These are phyloP conservation scores for Bhutanitis thaidina DNA, from an alignment of 2,888 invertebrate genomes.

Conservation along the genomic window DNA sequence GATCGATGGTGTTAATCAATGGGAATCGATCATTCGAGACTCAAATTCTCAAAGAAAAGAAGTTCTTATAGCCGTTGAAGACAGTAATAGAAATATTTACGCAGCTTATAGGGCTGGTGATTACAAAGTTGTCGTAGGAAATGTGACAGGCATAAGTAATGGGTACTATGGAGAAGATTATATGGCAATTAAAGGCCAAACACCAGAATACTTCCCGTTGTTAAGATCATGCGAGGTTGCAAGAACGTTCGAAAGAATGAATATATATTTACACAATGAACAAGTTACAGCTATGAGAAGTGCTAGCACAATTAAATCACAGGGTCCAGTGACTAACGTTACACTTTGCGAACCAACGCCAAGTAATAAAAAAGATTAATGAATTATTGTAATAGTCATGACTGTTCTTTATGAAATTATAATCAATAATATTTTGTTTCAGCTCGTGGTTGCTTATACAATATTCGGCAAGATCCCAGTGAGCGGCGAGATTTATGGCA, in stretches of 20 bases:
- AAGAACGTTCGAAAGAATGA: slow-evolving; percentile 48
- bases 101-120: slow-evolving; percentile 80
- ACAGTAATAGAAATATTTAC: slow-evolving; percentile 71
- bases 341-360: slow-evolving; percentile 55
- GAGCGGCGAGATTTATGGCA: slow-evolving; percentile 85
- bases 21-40: slow-evolving; percentile 80
- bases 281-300: slow-evolving; percentile 45
- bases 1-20: slow-evolving; percentile 85
- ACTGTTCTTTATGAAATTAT: not conserved
- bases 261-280: slow-evolving; percentile 45
- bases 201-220: slow-evolving; percentile 53
- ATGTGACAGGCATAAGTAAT: slow-evolving; percentile 59
- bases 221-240: slow-evolving; percentile 50
- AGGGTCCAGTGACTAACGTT: slow-evolving; percentile 48
- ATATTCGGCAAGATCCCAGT: slow-evolving; percentile 88
- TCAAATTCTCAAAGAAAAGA: slow-evolving; percentile 71
- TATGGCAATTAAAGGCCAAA: slow-evolving; percentile 43
- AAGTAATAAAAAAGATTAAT: slow-evolving; percentile 33
- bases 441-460: slow-evolving; percentile 85
- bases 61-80: slow-evolving; percentile 78
- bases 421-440: slow-evolving; percentile 29
- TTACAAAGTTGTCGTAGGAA: slow-evolving; percentile 82
- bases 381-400: not conserved
- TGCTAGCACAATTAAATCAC: slow-evolving; percentile 49
- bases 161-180: slow-evolving; percentile 58